These are phyloP conservation scores for Nyctereutes procyonoides DNA, from an alignment of 2,113 vertebrate species.

Conservation along the genomic window DNA sequence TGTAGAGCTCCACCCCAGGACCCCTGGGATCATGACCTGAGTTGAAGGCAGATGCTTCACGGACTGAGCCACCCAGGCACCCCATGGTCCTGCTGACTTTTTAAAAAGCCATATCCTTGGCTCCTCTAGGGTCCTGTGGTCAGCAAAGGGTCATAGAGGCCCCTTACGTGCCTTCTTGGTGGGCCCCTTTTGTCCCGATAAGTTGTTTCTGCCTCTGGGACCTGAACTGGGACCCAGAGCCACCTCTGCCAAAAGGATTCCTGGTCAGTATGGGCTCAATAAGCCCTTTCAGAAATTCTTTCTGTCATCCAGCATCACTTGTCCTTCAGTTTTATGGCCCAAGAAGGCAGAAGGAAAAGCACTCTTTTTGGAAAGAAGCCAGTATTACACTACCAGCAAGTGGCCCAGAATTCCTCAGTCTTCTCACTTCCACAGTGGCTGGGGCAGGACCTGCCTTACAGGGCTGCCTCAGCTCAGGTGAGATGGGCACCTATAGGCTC, in stretches of 20 bases:
- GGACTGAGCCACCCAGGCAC: too few relatives aligned
- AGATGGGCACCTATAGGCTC: fast-evolving
- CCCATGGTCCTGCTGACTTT: background rate
- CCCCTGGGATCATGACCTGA: too few relatives aligned
- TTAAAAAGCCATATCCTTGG: background rate
- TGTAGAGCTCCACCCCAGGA: too few relatives aligned
- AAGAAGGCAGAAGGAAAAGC: background rate
- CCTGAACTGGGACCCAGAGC: background rate
- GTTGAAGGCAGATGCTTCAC: too few relatives aligned
- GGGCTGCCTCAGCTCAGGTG: background rate
- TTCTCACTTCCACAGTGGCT: background rate
- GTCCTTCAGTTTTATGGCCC: background rate
- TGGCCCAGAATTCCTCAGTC: background rate
- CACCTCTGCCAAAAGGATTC: background rate
- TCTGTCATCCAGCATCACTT: background rate
- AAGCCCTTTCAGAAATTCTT: background rate
- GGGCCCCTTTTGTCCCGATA: background rate
- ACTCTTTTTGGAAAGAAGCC: background rate
- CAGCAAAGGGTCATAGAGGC: background rate
- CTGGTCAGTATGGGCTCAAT: background rate
- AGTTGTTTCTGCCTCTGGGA: background rate
- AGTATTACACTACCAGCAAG: background rate
- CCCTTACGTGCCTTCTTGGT: background rate
- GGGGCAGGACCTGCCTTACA: background rate
- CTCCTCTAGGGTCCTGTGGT: background rate